Conservation (phyloP, 2,113 vertebrate genomes). For the Jacana jacana region DNA sequence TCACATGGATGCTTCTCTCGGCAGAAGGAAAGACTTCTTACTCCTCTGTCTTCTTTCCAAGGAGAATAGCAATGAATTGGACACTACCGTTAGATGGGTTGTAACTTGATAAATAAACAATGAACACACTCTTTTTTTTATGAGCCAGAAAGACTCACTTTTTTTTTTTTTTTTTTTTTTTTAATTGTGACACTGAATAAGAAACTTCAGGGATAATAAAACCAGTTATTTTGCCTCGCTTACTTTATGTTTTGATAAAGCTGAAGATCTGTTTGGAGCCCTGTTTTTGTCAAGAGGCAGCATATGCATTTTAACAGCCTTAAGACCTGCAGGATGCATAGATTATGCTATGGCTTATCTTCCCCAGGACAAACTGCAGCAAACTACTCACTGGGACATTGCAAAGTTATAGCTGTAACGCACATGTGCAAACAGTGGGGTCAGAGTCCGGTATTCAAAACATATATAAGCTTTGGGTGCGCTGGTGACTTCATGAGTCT, state of each 20-base stretch:
- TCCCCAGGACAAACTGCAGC: background rate
- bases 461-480: background rate
- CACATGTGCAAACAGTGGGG: background rate
- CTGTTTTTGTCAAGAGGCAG: background rate
- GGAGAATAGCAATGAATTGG: background rate
- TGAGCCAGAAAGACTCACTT: background rate
- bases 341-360: slow-evolving; percentile 26
- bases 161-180: background rate
- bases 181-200: background rate
- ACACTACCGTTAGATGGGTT: background rate
- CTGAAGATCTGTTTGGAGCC: background rate
- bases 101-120: background rate
- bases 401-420: background rate
- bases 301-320: background rate
- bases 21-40: background rate
- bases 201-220: background rate
- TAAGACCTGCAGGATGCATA: background rate
- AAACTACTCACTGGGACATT: background rate
- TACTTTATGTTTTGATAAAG: background rate
- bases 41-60: background rate
- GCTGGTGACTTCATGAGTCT: slow-evolving; percentile 14
- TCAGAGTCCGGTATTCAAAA: background rate
- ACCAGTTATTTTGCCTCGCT: background rate
- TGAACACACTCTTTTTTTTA: background rate
- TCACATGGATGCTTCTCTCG: background rate